These are phyloP conservation scores for Pseudopipra pipra DNA, from an alignment of 2,113 vertebrate species.

Conservation along the genomic window DNA sequence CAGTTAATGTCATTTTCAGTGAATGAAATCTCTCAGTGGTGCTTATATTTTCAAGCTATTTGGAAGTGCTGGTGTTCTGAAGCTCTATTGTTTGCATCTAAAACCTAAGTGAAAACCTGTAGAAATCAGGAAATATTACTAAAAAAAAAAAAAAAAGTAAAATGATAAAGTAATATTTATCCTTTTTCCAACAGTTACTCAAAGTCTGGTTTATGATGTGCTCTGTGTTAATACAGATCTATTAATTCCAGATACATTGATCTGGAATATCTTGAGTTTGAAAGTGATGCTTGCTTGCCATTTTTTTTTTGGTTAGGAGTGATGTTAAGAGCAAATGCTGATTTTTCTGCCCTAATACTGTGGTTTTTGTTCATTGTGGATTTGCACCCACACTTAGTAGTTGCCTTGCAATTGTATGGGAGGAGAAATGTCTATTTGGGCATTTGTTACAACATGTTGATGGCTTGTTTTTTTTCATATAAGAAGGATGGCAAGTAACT, in stretches of 20 bases:
- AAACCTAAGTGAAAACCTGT: background rate
- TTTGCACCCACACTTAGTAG: background rate
- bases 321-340: background rate
- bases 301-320: background rate
- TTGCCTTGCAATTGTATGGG: background rate
- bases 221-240: background rate
- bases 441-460: background rate
- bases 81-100: slow-evolving; percentile 19
- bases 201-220: background rate
- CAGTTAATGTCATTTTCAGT: slow-evolving; percentile 67
- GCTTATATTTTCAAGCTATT: slow-evolving; percentile 48
- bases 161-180: background rate
- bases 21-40: slow-evolving; percentile 58
- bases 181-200: background rate
- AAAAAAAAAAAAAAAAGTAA: background rate
- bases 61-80: slow-evolving; percentile 35
- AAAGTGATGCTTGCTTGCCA: background rate
- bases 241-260: background rate
- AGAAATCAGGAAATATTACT: background rate
- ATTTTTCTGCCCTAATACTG: background rate
- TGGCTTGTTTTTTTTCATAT: background rate
- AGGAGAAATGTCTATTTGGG: background rate
- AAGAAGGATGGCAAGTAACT: background rate
- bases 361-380: background rate
- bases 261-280: background rate